Conservation (phyloP, 2,888 invertebrate species). For the Drosophila koepferae region DNA sequence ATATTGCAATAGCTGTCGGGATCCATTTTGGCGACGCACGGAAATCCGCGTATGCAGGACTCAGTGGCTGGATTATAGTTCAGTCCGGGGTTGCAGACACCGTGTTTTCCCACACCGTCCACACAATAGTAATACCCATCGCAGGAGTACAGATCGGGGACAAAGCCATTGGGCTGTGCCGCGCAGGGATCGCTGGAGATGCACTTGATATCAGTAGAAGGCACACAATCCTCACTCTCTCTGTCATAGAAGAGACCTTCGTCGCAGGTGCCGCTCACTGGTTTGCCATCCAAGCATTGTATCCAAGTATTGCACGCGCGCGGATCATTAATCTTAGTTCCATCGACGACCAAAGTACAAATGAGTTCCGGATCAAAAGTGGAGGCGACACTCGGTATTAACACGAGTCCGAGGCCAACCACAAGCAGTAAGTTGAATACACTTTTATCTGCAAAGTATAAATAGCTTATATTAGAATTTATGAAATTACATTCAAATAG, state of each 20-base stretch:
- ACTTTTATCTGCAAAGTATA: slow-evolving; percentile 7
- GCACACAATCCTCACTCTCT: slow-evolving; percentile 60
- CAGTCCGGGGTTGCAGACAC: slow-evolving; percentile 65
- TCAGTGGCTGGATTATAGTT: slow-evolving; percentile 71
- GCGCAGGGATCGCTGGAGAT: slow-evolving; percentile 80
- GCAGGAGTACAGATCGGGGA: slow-evolving; percentile 78
- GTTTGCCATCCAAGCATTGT: slow-evolving; percentile 67
- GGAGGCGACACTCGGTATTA: not conserved
- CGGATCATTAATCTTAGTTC: slow-evolving; percentile 81
- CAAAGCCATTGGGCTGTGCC: slow-evolving; percentile 61
- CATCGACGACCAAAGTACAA: slow-evolving; percentile 69
- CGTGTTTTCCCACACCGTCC: slow-evolving; percentile 63
- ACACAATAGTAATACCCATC: slow-evolving; percentile 80
- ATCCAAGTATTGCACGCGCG: slow-evolving; percentile 76
- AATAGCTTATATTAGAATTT: not conserved
- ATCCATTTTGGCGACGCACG: slow-evolving; percentile 60
- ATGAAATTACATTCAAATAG: not conserved
- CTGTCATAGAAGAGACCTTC: slow-evolving; percentile 71
- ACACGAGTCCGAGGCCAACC: slow-evolving; percentile 4
- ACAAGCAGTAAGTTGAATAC: slow-evolving; percentile 8
- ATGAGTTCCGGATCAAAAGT: slow-evolving; percentile 69
- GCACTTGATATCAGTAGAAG: slow-evolving; percentile 59
- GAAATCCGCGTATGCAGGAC: slow-evolving; percentile 68
- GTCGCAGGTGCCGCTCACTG: slow-evolving; percentile 68
- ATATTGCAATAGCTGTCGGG: slow-evolving; percentile 80